Conservation (phyloP, 2,113 vertebrate genomes). For the Lagopus muta region DNA sequence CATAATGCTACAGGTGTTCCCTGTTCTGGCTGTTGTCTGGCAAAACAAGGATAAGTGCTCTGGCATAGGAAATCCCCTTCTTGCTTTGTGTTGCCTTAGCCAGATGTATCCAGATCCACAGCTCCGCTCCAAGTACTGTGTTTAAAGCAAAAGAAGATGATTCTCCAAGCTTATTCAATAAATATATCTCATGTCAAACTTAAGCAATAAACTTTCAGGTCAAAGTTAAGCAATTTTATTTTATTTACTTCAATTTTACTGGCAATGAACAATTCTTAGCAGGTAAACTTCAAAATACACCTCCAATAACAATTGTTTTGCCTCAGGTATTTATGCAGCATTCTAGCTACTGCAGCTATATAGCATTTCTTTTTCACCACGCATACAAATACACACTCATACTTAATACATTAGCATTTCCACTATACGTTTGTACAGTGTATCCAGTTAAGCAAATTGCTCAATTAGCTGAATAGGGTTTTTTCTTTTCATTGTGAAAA, state of each 20-base stretch:
- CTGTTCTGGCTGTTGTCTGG: neutral
- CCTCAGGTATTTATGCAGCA: slow-evolving; percentile 36
- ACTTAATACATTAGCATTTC: slow-evolving; percentile 63
- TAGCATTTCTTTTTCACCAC: slow-evolving; percentile 29
- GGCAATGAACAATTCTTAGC: slow-evolving; percentile 16
- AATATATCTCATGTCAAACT: neutral
- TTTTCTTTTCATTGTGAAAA: slow-evolving; percentile 67
- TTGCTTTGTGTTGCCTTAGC: neutral
- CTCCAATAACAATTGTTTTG: slow-evolving; percentile 56
- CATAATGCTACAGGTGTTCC: neutral
- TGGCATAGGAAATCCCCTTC: neutral
- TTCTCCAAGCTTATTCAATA: neutral
- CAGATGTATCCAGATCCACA: neutral
- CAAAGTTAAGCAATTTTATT: slow-evolving; percentile 38
- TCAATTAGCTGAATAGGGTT: slow-evolving; percentile 58
- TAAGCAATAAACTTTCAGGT: neutral
- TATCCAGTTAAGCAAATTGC: slow-evolving; percentile 67
- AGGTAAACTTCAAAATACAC: slow-evolving; percentile 45
- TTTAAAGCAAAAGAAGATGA: neutral
- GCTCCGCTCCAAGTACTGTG: neutral
- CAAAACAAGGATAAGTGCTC: neutral
- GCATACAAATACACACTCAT: slow-evolving; percentile 37
- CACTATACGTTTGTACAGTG: slow-evolving; percentile 41
- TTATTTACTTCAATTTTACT: slow-evolving; percentile 41
- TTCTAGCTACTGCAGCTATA: slow-evolving; percentile 30